phyloP scores from a whole-genome alignment of 2,797 vertebrate genomes.

The Urosaurus nigricauda region DNA sequence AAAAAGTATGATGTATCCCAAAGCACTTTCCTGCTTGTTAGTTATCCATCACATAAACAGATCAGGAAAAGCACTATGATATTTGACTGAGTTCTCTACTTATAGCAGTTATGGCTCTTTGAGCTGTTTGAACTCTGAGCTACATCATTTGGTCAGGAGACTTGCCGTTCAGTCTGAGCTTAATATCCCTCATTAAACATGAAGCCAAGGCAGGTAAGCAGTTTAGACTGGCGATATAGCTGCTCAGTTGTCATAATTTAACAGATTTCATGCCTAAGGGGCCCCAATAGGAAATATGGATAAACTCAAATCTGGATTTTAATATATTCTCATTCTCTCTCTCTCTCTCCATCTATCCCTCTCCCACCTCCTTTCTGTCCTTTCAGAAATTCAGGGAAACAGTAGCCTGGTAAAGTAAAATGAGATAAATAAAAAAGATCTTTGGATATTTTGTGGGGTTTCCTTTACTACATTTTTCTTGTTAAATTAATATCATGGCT shows the following conservation, averaged over 20 bases:
- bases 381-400: neutral
- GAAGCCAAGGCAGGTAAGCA: slow-evolving; percentile 33
- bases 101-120: slow-evolving; percentile 22
- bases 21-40: slow-evolving; percentile 37
- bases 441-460: neutral
- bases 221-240: slow-evolving; percentile 8
- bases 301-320: neutral
- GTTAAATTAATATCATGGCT: neutral
- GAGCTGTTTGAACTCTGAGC: neutral
- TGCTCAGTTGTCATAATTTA: slow-evolving; percentile 22
- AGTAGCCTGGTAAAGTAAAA: neutral
- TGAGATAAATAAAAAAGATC: neutral
- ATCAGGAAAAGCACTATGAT: neutral
- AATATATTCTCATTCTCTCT: neutral
- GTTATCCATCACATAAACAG: neutral
- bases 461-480: neutral
- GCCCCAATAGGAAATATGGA: neutral
- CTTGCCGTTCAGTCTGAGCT: slow-evolving; percentile 21
- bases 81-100: neutral
- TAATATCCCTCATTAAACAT: slow-evolving; percentile 18
- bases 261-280: neutral
- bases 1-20: slow-evolving; percentile 55
- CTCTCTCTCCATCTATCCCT: neutral
- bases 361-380: neutral
- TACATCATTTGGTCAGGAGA: neutral